phyloP scores from a whole-genome alignment of 30 jellyfish, hydroid and myxozoan species.

The Mastigias papua region DNA sequence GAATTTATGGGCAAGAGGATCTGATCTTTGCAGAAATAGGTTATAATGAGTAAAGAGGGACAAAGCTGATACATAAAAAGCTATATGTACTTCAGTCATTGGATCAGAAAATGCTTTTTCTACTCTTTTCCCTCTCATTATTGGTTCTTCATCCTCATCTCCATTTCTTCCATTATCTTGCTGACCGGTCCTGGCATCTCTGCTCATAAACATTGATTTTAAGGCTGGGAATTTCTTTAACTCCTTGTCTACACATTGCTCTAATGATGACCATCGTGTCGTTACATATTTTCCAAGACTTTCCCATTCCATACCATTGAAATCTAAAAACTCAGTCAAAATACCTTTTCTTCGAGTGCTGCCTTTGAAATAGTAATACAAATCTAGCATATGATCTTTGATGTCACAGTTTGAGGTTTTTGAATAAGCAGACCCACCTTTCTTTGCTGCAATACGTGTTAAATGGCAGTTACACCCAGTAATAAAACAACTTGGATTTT shows the following conservation, averaged over 20 bases:
- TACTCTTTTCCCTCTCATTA: not conserved
- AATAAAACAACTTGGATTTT: not conserved
- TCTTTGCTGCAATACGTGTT: not conserved
- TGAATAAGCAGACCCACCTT: not conserved
- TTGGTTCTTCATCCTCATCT: not conserved
- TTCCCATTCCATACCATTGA: not conserved
- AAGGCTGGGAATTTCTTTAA: not conserved
- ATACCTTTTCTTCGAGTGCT: not conserved
- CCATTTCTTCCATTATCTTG: not conserved
- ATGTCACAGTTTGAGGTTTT: not conserved
- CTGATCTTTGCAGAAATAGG: not conserved
- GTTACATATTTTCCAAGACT: not conserved
- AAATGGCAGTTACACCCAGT: not conserved
- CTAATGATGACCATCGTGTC: not conserved
- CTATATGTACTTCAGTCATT: not conserved
- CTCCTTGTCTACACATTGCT: not conserved
- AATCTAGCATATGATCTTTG: not conserved
- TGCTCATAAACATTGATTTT: not conserved
- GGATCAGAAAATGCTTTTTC: not conserved
- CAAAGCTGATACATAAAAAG: not conserved
- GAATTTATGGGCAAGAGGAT: not conserved
- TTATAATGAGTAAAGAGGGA: not conserved
- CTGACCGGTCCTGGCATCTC: not conserved
- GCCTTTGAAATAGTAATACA: not conserved
- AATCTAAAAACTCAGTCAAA: not conserved